phyloP scores from a whole-genome alignment of 2,113 vertebrate species.

The Plectropomus leopardus region DNA sequence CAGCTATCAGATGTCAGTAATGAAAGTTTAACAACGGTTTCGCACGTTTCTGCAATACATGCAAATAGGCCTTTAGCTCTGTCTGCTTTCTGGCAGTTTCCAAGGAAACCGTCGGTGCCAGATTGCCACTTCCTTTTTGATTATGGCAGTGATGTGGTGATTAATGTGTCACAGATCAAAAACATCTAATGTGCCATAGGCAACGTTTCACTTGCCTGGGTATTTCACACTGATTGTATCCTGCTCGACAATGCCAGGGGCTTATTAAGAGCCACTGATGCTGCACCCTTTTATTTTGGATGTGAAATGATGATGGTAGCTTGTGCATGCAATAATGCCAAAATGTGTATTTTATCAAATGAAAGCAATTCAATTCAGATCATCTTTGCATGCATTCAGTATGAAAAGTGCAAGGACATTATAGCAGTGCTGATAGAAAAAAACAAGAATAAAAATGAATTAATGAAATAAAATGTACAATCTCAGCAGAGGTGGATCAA shows the following conservation, averaged over 20 bases:
- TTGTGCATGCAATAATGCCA: constrained; percentile 26
- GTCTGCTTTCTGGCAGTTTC: constrained; percentile 76
- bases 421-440: background rate
- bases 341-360: constrained; percentile 50
- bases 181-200: constrained; percentile 70
- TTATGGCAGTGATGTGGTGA: constrained; percentile 73
- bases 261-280: constrained; percentile 67
- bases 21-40: constrained; percentile 25
- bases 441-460: background rate
- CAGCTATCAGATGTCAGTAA: constrained; percentile 20
- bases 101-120: constrained; percentile 75
- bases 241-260: constrained; percentile 47
- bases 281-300: constrained; percentile 54
- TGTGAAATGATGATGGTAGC: constrained; percentile 42
- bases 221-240: constrained; percentile 73
- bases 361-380: constrained; percentile 26
- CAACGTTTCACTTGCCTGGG: constrained; percentile 59
- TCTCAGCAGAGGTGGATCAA: background rate
- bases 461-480: background rate
- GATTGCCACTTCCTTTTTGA: constrained; percentile 69
- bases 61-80: constrained; percentile 58
- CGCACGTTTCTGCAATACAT: constrained; percentile 47
- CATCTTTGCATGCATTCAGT: constrained; percentile 15
- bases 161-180: constrained; percentile 80
- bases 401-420: background rate